Evolutionary conservation across 2,797 vertebrate genomes (phyloP).

Genomic region (Macroramphosus scolopax): DNA sequence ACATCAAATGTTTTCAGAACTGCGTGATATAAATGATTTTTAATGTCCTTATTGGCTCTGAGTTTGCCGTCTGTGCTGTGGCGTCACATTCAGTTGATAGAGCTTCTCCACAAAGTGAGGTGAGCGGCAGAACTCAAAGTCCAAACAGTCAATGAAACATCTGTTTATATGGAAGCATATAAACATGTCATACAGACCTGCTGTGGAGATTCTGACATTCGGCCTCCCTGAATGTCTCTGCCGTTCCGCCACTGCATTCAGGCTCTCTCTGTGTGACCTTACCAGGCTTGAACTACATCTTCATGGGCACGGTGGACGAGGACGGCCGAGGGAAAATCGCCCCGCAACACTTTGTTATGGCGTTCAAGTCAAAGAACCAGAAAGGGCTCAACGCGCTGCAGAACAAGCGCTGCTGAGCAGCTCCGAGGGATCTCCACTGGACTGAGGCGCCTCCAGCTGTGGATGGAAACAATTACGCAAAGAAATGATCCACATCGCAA

Average conservation of each 20-base stretch:
- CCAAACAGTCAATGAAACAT: conserved; percentile 36
- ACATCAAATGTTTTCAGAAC: no score
- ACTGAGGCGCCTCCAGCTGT: conserved; percentile 14
- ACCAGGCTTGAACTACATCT: conserved; percentile 95
- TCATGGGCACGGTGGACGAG: conserved; percentile 95
- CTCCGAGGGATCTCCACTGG: conserved; percentile 15
- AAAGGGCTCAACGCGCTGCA: conserved; percentile 87
- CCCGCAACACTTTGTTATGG: conserved; percentile 90
- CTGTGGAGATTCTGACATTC: conserved; percentile 60
- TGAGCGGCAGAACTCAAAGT: conserved; percentile 72
- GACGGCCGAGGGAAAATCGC: conserved; percentile 89
- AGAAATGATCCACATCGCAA: conserved; percentile 18
- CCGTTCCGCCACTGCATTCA: conserved; percentile 82
- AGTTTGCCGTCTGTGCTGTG: conserved; percentile 66
- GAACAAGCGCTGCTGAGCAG: conserved; percentile 87
- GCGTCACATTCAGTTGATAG: conserved; percentile 26
- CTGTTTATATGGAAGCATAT: conserved; percentile 59
- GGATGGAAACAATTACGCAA: conserved; percentile 40
- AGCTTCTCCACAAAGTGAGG: conserved; percentile 31
- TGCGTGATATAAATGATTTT: no score
- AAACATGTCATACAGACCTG: conserved; percentile 56
- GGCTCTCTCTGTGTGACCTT: conserved; percentile 79
- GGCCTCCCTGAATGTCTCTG: conserved; percentile 80
- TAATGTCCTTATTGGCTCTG: conserved; percentile 59
- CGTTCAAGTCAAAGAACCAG: conserved; percentile 94